phyloP scores from a whole-genome alignment of 2,888 invertebrate genomes.

The Magallana nippona region DNA sequence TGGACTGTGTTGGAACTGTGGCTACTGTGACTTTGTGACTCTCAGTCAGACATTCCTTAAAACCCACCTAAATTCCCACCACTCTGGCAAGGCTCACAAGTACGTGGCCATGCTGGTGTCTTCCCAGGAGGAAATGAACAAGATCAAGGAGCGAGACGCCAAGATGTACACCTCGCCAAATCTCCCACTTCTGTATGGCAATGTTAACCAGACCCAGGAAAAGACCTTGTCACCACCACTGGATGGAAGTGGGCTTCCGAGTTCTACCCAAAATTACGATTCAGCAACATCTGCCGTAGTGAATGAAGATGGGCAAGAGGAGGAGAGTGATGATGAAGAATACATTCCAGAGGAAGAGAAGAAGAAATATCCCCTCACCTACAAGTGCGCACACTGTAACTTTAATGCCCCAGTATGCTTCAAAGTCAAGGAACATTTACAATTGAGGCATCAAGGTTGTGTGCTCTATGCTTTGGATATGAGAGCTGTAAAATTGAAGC shows the following conservation, averaged over 20 bases:
- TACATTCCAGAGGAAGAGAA: constrained; percentile 55
- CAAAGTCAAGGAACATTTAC: constrained; percentile 62
- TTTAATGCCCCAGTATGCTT: constrained; percentile 56
- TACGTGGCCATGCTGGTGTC: constrained; percentile 67
- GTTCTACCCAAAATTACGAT: constrained; percentile 13
- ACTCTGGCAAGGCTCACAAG: constrained; percentile 67
- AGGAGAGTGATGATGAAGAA: constrained; percentile 54
- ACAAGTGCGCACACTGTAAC: constrained; percentile 70
- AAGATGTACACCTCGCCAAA: constrained; percentile 49
- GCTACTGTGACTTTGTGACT: constrained; percentile 70
- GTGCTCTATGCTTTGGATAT: constrained; percentile 64
- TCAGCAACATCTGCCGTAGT: constrained; percentile 33
- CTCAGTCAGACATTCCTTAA: constrained; percentile 69
- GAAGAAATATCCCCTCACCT: constrained; percentile 58
- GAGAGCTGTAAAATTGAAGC: constrained; percentile 61
- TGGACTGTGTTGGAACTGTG: constrained; percentile 72
- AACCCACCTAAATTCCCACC: constrained; percentile 65
- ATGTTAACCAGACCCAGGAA: constrained; percentile 31
- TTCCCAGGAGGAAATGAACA: constrained; percentile 58
- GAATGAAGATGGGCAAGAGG: constrained; percentile 22
- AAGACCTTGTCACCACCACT: not conserved
- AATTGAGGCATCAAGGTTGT: constrained; percentile 58
- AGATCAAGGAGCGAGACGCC: constrained; percentile 59
- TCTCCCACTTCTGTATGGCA: constrained; percentile 41
- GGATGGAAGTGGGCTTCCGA: not conserved